Conservation (phyloP, 64 coral and sea anemone genomes). For the Montipora efflorescens region DNA sequence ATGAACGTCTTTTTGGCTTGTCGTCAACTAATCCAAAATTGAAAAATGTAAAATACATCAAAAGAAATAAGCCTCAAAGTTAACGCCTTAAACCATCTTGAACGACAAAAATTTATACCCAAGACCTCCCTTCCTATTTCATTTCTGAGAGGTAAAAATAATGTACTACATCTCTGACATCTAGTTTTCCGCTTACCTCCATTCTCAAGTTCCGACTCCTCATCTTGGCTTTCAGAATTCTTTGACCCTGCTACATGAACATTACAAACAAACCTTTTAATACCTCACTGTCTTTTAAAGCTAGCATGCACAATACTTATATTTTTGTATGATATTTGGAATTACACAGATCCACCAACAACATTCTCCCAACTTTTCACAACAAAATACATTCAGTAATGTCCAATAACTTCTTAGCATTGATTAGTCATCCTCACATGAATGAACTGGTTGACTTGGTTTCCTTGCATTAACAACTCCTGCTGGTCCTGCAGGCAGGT, state of each 20-base stretch:
- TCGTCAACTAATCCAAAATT: neutral
- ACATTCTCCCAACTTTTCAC: too few relatives aligned
- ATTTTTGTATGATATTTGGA: too few relatives aligned
- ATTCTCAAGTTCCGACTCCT: constrained; percentile 1
- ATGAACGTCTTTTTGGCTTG: constrained; percentile 32
- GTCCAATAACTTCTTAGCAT: neutral
- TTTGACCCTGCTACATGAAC: neutral
- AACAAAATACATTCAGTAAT: too few relatives aligned
- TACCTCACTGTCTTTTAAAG: neutral
- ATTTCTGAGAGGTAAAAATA: too few relatives aligned
- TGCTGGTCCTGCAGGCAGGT: neutral
- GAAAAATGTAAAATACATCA: neutral
- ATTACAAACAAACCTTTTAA: neutral
- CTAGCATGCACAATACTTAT: neutral
- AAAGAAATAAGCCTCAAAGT: neutral
- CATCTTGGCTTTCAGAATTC: constrained; percentile 26
- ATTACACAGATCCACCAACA: too few relatives aligned
- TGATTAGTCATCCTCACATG: neutral
- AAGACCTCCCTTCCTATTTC: neutral
- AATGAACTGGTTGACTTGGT: neutral
- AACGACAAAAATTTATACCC: neutral
- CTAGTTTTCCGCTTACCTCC: neutral
- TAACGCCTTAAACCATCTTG: too few relatives aligned
- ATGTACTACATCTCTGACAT: too few relatives aligned
- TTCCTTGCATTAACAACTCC: neutral